phyloP scores from a whole-genome alignment of 2,113 vertebrate genomes.

The Epinephelus moara region DNA sequence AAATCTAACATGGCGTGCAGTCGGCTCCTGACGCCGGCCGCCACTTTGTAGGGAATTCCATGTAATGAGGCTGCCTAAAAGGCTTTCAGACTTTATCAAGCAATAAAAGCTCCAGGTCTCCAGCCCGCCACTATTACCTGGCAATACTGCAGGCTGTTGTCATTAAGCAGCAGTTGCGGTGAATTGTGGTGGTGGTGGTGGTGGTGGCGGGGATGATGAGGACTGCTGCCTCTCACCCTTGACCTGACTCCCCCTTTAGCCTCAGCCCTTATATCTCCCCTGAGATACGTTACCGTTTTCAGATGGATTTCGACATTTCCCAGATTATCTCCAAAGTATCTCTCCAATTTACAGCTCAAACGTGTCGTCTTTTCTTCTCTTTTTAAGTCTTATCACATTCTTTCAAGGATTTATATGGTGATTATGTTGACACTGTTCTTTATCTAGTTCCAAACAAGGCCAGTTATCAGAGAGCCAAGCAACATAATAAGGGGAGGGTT shows the following conservation, averaged over 20 bases:
- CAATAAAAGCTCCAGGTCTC: constrained; percentile 84
- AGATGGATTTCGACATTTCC: constrained; percentile 57
- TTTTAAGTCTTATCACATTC: constrained; percentile 43
- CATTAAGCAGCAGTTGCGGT: constrained; percentile 63
- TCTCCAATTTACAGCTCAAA: constrained; percentile 49
- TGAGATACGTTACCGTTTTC: constrained; percentile 42
- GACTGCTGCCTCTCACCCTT: constrained; percentile 52
- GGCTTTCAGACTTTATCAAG: constrained; percentile 88
- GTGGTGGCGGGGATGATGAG: constrained; percentile 1
- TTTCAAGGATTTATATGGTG: constrained; percentile 29
- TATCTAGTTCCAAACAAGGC: constrained; percentile 45
- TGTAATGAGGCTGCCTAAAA: constrained; percentile 83
- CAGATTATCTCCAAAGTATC: constrained; percentile 34
- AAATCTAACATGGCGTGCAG: constrained; percentile 73
- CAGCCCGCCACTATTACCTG: constrained; percentile 56
- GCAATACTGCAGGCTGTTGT: constrained; percentile 59
- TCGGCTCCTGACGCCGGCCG: constrained; percentile 33
- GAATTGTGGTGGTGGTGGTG: constrained; percentile 37
- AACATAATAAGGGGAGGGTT: background rate
- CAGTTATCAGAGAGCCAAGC: constrained; percentile 38
- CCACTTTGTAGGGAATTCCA: constrained; percentile 77
- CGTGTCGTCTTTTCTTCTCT: background rate
- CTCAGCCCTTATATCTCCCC: constrained; percentile 26
- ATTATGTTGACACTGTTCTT: constrained; percentile 41
- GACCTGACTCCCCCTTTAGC: constrained; percentile 39